Evolutionary conservation across 2,113 vertebrate genomes (phyloP).

Genomic region (Pangasianodon hypophthalmus): DNA sequence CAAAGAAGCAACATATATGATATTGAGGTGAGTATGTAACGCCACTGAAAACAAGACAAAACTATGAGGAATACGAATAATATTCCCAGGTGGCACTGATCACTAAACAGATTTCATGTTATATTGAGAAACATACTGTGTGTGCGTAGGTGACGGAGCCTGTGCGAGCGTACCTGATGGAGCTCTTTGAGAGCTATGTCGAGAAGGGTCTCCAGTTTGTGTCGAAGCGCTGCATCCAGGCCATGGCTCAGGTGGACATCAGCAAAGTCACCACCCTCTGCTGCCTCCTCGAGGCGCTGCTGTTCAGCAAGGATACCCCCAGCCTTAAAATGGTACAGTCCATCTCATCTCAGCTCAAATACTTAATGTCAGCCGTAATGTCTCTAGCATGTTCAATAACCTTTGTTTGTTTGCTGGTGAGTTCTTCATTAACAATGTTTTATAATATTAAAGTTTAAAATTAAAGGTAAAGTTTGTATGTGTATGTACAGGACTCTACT

Average conservation of each 20-base stretch:
- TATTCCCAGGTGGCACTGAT: not conserved
- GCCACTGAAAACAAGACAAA: not conserved
- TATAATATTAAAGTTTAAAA: too few relatives aligned
- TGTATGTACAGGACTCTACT: conserved; percentile 68
- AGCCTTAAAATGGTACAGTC: conserved; percentile 75
- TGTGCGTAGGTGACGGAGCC: conserved; percentile 70
- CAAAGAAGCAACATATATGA: too few relatives aligned
- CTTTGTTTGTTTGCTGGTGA: not conserved
- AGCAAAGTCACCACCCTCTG: conserved; percentile 87
- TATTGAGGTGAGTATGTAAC: too few relatives aligned
- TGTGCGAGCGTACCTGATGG: conserved; percentile 71
- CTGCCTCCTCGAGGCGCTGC: conserved; percentile 80
- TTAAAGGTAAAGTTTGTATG: too few relatives aligned
- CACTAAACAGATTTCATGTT: not conserved
- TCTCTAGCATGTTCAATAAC: not conserved
- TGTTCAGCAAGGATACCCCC: conserved; percentile 73
- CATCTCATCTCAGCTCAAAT: not conserved
- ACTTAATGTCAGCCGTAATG: not conserved
- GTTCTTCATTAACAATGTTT: not conserved
- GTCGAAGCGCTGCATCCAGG: conserved; percentile 78
- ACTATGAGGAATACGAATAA: not conserved
- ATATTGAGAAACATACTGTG: not conserved
- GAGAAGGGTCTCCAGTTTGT: conserved; percentile 82
- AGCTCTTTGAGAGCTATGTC: conserved; percentile 78
- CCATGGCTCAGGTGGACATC: conserved; percentile 84